A percentile compares a stretch with the other conserved stretches of the same genome.
Conservation (phyloP, 2,797 vertebrate genomes). For the Sebastes matsubarae region DNA sequence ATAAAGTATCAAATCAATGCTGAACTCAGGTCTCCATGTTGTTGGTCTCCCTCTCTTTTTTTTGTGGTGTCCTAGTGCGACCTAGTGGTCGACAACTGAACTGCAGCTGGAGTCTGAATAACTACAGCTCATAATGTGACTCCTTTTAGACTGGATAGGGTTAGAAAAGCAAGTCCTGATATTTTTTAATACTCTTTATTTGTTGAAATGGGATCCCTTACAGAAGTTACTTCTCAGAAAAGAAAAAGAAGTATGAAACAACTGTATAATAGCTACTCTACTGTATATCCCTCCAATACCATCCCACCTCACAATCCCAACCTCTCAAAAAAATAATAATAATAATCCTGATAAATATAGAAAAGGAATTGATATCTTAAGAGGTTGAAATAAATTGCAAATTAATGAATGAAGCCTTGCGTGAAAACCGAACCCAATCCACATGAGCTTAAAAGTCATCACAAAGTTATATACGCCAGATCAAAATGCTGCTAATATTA, state of each 20-base stretch:
- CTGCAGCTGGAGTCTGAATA: slow-evolving; percentile 8
- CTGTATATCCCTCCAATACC: too few species aligned
- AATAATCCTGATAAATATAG: not conserved
- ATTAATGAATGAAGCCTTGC: not conserved
- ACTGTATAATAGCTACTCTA: too few species aligned
- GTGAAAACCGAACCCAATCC: not conserved
- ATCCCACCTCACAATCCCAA: too few species aligned
- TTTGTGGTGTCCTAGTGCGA: slow-evolving; percentile 52
- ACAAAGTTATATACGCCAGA: not conserved
- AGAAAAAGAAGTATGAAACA: too few species aligned
- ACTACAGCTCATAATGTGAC: not conserved
- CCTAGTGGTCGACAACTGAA: slow-evolving; percentile 42
- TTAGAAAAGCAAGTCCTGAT: not conserved
- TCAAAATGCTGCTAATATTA: not conserved
- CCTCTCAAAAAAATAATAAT: too few species aligned
- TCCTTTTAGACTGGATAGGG: not conserved
- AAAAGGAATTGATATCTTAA: not conserved
- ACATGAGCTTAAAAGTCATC: not conserved
- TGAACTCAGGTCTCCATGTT: not conserved
- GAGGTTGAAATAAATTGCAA: not conserved
- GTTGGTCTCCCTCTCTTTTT: not conserved
- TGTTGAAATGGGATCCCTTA: too few species aligned
- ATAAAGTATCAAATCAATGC: slow-evolving; percentile 1
- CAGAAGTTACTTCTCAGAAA: too few species aligned
- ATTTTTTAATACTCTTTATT: too few species aligned